phyloP scores from a whole-genome alignment of 2,888 invertebrate genomes.

The Antheraea assamensis region DNA sequence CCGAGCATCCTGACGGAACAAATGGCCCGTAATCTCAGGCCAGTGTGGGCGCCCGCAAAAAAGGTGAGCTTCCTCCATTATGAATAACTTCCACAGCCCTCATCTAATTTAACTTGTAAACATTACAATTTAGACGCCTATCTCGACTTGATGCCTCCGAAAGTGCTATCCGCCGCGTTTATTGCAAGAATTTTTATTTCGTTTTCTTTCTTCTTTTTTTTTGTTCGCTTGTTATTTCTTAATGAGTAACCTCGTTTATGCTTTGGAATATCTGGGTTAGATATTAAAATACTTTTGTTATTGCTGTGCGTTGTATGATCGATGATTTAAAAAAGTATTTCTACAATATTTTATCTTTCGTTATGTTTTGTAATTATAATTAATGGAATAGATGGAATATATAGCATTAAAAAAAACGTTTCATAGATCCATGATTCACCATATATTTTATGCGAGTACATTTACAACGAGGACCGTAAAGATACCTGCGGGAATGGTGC shows the following conservation, averaged over 20 bases:
- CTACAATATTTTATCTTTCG: neutral
- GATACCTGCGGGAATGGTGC: too few species aligned
- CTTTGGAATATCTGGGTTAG: constrained; percentile 23
- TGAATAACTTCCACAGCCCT: constrained; percentile 68
- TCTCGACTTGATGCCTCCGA: constrained; percentile 69
- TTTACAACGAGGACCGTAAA: too few species aligned
- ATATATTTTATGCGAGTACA: too few species aligned
- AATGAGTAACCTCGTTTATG: constrained; percentile 54
- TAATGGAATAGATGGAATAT: too few species aligned
- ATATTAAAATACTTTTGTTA: constrained; percentile 29
- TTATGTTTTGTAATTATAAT: too few species aligned
- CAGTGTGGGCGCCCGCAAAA: constrained; percentile 52
- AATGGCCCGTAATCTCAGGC: constrained; percentile 65
- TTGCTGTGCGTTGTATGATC: neutral
- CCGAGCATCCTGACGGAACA: constrained; percentile 39
- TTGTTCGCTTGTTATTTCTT: constrained; percentile 61
- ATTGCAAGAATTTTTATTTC: constrained; percentile 65
- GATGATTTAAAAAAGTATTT: neutral
- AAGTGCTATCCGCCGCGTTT: constrained; percentile 70
- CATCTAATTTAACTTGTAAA: constrained; percentile 79
- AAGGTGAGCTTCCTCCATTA: constrained; percentile 65
- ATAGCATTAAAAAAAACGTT: too few species aligned
- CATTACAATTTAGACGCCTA: constrained; percentile 75
- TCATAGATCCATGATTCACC: too few species aligned
- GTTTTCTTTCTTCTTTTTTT: constrained; percentile 46